Evolutionary conservation across 2,113 vertebrate genomes (phyloP), one percentile per base, ranked within the genome.

Genomic region (Hypanus sabinus): DNA sequence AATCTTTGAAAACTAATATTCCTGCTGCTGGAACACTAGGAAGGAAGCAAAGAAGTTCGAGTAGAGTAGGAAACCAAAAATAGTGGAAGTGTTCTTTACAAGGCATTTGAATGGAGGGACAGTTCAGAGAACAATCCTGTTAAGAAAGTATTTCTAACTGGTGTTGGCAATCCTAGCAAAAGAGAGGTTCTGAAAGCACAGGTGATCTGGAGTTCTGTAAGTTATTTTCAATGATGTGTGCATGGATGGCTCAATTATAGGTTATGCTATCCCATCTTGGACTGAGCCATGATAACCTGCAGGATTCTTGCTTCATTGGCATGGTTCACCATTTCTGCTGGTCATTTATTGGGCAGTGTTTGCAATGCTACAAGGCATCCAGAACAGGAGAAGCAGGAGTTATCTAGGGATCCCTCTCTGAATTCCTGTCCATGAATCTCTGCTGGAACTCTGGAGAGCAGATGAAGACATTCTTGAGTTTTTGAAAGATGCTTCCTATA

Each of bases 21-120:
- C 38, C 38, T 83, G 20, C 36, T 38, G 22, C 18, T 24, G 38
- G 80, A 18, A 83, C 38, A 55, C 80, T 46, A 38, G 55, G 38
- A 2, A 36, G 0, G 1, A 46, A 22, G 0, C 36, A 83, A 55
- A 94, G 60, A 16, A 4, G 38, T 93, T 70, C 76, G 94, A 95
- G 91, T 94, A 94, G 83, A 87, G 75, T 87, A 93, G 90, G 65
- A 94, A 91, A 55, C 0, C 0, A 33, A 18, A 9, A 11, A 3
- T 27, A 94, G 4, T 24, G 30, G 20, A 6, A 90, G 27, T 6
- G 27, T 10, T 18, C 7, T 94, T 57, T 93, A 93, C 94, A 94
- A 95, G 95, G 75, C 14, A 5, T 46, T 81, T 81, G 79, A 81
- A 22, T 81, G 79, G 6, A 46, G 36, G 79, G 18, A 16, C 18